Percentiles rank a stretch among this genome's conserved stretches.
phyloP scores from a whole-genome alignment of 2,888 invertebrate genomes.

The Alcis repandata region DNA sequence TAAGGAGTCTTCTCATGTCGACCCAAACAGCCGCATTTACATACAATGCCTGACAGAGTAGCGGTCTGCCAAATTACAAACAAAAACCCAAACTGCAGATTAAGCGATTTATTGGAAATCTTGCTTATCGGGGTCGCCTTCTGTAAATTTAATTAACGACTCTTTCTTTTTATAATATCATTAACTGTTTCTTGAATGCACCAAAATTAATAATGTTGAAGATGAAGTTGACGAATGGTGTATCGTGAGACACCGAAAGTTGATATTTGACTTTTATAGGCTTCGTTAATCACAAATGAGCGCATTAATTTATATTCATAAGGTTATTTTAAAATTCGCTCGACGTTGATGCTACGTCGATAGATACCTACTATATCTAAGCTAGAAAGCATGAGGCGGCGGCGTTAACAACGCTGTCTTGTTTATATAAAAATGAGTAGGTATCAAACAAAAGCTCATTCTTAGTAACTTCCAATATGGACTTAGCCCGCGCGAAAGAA shows the following conservation, averaged over 20 bases:
- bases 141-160: conserved; percentile 59
- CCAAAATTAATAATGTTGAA: conserved; percentile 51
- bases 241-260: conserved; percentile 45
- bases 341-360: conserved; percentile 14
- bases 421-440: not conserved
- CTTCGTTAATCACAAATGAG: conserved; percentile 50
- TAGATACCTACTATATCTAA: too few species aligned
- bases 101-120: conserved; percentile 51
- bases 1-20: conserved; percentile 49
- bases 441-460: not conserved
- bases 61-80: conserved; percentile 59
- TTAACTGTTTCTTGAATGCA: conserved; percentile 56
- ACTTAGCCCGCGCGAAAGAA: too few species aligned
- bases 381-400: conserved; percentile 27
- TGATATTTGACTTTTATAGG: conserved; percentile 48
- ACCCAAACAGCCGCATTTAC: conserved; percentile 61
- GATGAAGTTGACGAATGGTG: conserved; percentile 53
- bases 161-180: conserved; percentile 53
- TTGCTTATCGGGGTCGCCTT: conserved; percentile 53
- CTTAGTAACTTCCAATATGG: too few species aligned
- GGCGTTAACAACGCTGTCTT: not conserved
- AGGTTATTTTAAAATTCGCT: conserved; percentile 35
- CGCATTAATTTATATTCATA: conserved; percentile 48
- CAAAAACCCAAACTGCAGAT: conserved; percentile 54
- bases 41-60: conserved; percentile 66